These are phyloP conservation scores for Lobophora halterata DNA, from an alignment of 2,888 invertebrate genomes.

Conservation along the genomic window DNA sequence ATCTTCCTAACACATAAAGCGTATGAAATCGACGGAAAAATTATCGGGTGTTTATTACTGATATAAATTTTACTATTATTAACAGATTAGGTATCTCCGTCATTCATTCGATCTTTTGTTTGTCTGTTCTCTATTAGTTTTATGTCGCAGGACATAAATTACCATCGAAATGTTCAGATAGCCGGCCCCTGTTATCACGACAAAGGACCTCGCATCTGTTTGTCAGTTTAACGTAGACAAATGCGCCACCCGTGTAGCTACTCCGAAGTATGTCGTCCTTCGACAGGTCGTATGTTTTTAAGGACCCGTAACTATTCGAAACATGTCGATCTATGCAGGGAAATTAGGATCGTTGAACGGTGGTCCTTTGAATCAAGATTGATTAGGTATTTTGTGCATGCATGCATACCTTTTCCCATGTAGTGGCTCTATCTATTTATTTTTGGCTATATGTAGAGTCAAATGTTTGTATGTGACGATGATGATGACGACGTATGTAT, in stretches of 20 bases:
- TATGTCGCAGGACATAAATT: constrained; percentile 66
- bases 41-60: no score
- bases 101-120: constrained; percentile 77
- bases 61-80: constrained; percentile 38
- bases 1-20: constrained; percentile 31
- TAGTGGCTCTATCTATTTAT: no score
- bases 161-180: constrained; percentile 71
- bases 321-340: constrained; percentile 24
- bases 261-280: constrained; percentile 44
- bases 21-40: constrained; percentile 21
- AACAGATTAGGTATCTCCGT: constrained; percentile 65
- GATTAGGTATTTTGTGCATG: no score
- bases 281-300: constrained; percentile 43
- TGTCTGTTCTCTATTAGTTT: constrained; percentile 50
- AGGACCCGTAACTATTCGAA: constrained; percentile 33
- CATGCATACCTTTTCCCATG: no score
- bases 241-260: constrained; percentile 69
- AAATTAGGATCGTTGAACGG: constrained; percentile 22
- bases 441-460: no score
- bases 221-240: constrained; percentile 61
- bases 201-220: constrained; percentile 67
- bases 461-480: no score
- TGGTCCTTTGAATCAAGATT: constrained; percentile 17
- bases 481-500: no score
- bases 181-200: constrained; percentile 65